Conservation (phyloP, 2,888 invertebrate genomes). For the Leptopilina syphax region DNA sequence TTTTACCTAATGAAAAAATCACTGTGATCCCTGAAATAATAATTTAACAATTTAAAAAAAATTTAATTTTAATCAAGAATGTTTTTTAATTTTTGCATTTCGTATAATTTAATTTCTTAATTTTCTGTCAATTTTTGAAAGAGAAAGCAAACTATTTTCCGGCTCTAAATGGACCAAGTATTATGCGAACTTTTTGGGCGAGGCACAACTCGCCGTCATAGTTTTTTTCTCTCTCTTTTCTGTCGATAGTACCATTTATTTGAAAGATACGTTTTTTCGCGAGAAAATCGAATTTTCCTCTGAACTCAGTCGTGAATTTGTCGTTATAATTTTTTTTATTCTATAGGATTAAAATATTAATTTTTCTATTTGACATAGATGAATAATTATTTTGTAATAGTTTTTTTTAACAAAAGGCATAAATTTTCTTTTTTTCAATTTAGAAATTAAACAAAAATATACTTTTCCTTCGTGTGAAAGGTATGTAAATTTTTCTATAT, state of each 20-base stretch:
- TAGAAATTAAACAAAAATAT: background rate
- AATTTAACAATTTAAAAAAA: no score
- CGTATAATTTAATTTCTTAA: no score
- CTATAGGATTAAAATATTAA: background rate
- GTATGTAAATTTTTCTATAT: background rate
- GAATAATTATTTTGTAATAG: no score
- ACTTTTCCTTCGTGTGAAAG: conserved; percentile 6
- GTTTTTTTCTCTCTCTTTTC: conserved; percentile 31
- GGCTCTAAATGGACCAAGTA: conserved; percentile 14
- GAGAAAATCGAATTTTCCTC: background rate
- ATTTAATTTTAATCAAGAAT: no score
- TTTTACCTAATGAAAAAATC: no score
- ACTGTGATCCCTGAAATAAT: no score
- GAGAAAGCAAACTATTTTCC: background rate
- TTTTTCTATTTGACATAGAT: background rate
- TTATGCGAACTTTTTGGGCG: conserved; percentile 23
- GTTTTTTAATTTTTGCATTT: no score
- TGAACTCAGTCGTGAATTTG: conserved; percentile 19
- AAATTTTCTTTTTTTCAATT: background rate
- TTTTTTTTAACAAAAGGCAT: no score
- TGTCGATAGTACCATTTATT: conserved; percentile 45
- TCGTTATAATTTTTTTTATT: background rate
- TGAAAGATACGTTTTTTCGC: conserved; percentile 1
- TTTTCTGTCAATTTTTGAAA: background rate
- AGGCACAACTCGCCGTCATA: conserved; percentile 3